Evolutionary conservation across 2,888 invertebrate species (phyloP), one percentile per base, ranked within the genome.

Genomic region (Epistrophella euchroma): DNA sequence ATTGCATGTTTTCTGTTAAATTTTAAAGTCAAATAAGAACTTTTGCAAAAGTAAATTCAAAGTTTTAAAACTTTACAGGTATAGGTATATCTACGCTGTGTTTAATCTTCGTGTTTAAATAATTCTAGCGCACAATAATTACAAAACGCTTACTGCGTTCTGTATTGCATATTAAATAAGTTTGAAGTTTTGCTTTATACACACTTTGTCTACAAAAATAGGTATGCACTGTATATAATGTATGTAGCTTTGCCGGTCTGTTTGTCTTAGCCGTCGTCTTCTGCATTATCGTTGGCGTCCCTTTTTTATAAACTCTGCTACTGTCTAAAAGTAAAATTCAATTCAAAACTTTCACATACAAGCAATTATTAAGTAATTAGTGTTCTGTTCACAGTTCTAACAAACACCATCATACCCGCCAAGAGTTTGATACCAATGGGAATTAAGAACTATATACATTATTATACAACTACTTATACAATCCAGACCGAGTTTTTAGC

Each of bases 321-420:
- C 40, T 58, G 45, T 32, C 17, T 35, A 58, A 47, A 17, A 35
- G 43, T n/a, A n/a, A 77, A 81, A 85, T 81, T 85, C 72, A 81
- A 73, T 81, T 76, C 73, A 76, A 77, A 83, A 85, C 80, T 84
- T 84, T 80, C 50, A 81, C 85, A 85, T 85, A 76, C 85, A 81
- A 81, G 85, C 85, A 85, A 85, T 85, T 85, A 85, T 76, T 76
- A 40, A 73, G 81, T 85, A 81, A 85, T 85, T 85, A 85, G 85
- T 81, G 76, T 66, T 75, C 79, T 85, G 60, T 79, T 79, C 70
- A 40, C 45, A 62, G 66, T 32, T 32, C 6, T 32, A 32, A 60
- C 25, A 37, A 50, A 43, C 35, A 43, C 58, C 68, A 71, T 19
- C 62, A 70, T 45, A 62, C 25, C 6, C 15, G 22, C 10, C 4